Evolutionary conservation across 2,113 vertebrate species (phyloP).

Genomic region (Rutilus rutilus): DNA sequence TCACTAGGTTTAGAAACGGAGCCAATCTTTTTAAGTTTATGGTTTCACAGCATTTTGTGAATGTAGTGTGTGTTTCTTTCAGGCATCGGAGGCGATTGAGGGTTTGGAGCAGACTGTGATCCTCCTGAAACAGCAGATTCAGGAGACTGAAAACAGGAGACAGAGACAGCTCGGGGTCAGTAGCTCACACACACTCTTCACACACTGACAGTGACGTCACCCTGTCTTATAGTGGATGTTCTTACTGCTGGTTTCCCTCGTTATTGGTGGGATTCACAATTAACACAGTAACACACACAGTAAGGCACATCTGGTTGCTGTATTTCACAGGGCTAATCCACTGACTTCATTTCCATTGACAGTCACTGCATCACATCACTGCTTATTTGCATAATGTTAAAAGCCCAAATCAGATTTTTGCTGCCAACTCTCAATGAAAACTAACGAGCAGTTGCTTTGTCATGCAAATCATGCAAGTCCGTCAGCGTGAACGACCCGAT

Average conservation of each 20-base stretch:
- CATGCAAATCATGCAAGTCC: not conserved
- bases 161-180: constrained; percentile 83
- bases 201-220: not conserved
- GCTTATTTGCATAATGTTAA: not conserved
- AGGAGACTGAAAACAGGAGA: constrained; percentile 78
- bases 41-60: not conserved
- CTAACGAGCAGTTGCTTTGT: not conserved
- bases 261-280: not conserved
- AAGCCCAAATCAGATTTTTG: not conserved
- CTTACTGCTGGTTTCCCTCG: not conserved
- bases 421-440: not conserved
- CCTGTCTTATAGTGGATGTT: not conserved
- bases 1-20: not conserved
- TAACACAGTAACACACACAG: not conserved
- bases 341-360: not conserved
- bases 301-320: not conserved
- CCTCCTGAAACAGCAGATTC: constrained; percentile 81
- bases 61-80: constrained; percentile 25
- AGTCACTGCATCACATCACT: not conserved
- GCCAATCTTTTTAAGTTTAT: not conserved
- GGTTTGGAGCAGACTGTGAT: constrained; percentile 77
- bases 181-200: not conserved
- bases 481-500: not conserved
- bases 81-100: constrained; percentile 82
- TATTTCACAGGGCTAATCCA: not conserved